These are phyloP conservation scores for Barypeithes pellucidus DNA, from an alignment of 2,888 invertebrate genomes.

Conservation along the genomic window DNA sequence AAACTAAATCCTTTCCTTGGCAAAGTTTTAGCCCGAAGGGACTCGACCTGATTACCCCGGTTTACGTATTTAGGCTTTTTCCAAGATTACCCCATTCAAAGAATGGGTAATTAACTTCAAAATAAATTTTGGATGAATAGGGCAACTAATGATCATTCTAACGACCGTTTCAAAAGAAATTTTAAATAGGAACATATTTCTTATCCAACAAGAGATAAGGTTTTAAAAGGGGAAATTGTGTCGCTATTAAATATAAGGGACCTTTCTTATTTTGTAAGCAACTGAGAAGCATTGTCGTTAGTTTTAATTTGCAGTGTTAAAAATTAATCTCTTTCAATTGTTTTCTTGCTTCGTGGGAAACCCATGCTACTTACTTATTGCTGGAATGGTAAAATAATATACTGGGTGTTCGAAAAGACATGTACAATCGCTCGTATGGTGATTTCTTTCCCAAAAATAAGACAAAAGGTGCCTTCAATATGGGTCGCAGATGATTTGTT, in stretches of 20 bases:
- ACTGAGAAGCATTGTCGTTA: not conserved
- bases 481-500: no score
- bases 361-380: no score
- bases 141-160: constrained; percentile 19
- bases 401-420: no score
- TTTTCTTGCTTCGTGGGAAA: not conserved
- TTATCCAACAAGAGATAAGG: constrained; percentile 14
- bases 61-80: constrained; percentile 8
- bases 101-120: constrained; percentile 26
- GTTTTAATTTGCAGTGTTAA: not conserved
- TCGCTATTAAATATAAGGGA: not conserved
- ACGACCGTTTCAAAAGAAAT: constrained; percentile 11
- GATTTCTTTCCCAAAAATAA: no score
- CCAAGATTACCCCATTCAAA: constrained; percentile 24
- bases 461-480: no score
- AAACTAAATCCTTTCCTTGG: not conserved
- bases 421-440: no score
- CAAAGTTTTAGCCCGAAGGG: constrained; percentile 10
- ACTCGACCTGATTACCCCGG: constrained; percentile 15
- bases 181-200: constrained; percentile 20
- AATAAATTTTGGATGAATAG: constrained; percentile 28
- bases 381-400: no score
- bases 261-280: not conserved
- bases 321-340: not conserved
- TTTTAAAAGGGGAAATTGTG: constrained; percentile 18